These are phyloP conservation scores for Branchipolynoe longqiensis DNA, from an alignment of 2,888 invertebrate species.

Conservation along the genomic window DNA sequence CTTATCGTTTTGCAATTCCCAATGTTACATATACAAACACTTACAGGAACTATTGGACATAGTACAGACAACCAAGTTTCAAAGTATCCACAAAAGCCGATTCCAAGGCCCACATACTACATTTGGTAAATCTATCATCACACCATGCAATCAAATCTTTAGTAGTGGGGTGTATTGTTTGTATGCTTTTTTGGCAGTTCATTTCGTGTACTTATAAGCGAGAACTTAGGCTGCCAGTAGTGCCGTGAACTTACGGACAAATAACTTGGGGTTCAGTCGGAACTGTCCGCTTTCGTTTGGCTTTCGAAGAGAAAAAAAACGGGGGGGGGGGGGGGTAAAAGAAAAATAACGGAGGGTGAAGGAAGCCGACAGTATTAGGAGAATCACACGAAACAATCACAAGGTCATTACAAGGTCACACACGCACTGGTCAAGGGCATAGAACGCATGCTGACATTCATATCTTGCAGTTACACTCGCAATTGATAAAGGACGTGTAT, in stretches of 20 bases:
- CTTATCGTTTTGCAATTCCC: conserved; percentile 8
- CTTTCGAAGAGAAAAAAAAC: too few relatives aligned
- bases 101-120: neutral
- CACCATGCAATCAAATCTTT: too few relatives aligned
- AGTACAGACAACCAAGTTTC: conserved; percentile 12
- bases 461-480: conserved; percentile 23
- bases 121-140: neutral
- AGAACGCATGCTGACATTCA: conserved; percentile 19
- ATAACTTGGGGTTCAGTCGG: too few relatives aligned
- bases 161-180: too few relatives aligned
- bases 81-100: conserved; percentile 17
- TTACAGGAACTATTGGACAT: conserved; percentile 11
- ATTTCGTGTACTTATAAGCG: neutral
- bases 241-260: too few relatives aligned
- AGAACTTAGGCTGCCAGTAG: neutral
- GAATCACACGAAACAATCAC: conserved; percentile 25
- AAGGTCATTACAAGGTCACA: conserved; percentile 30
- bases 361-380: neutral
- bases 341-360: too few relatives aligned
- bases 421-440: neutral
- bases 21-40: conserved; percentile 20
- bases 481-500: too few relatives aligned
- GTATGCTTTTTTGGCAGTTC: neutral
- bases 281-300: too few relatives aligned
- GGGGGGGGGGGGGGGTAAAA: too few relatives aligned